Conservation (phyloP, 1,140 invertebrate genomes). For the Diabrotica undecimpunctata region DNA sequence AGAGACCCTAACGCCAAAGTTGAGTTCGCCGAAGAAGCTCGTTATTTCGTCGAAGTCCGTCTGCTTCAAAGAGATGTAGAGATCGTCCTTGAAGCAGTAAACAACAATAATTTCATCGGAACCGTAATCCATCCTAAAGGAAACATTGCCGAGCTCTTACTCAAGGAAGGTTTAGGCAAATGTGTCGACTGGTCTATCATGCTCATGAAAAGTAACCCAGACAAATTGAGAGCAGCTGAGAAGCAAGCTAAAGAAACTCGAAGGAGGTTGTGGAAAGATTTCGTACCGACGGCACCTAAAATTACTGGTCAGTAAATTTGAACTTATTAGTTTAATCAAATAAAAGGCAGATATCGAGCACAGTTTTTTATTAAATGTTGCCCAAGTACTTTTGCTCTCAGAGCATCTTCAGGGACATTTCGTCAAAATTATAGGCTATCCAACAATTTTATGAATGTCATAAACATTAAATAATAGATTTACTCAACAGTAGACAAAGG, state of each 20-base stretch:
- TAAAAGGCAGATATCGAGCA: too few relatives aligned
- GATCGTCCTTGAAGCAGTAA: constrained; percentile 85
- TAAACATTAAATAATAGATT: too few relatives aligned
- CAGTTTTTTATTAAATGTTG: too few relatives aligned
- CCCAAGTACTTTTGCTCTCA: too few relatives aligned
- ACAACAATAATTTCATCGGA: constrained; percentile 91
- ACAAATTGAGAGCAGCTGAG: constrained; percentile 82
- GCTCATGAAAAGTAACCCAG: constrained; percentile 73
- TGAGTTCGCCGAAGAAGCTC: constrained; percentile 76
- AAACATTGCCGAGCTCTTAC: constrained; percentile 92
- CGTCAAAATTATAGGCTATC: too few relatives aligned
- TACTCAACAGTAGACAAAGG: too few relatives aligned
- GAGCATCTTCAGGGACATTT: too few relatives aligned
- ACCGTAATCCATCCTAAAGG: constrained; percentile 89
- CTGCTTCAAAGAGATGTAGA: constrained; percentile 92
- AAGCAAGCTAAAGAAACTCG: constrained; percentile 74
- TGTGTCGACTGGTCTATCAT: constrained; percentile 98
- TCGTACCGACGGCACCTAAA: constrained; percentile 60
- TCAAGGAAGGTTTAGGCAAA: constrained; percentile 73
- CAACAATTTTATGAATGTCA: too few relatives aligned
- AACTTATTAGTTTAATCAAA: not conserved
- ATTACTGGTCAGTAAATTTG: constrained; percentile 55
- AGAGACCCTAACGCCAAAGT: constrained; percentile 55
- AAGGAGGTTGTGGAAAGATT: constrained; percentile 54
- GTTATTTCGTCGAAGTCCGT: constrained; percentile 86